phyloP scores from a whole-genome alignment of 2,797 vertebrate genomes.

The Sebastes diaconus region DNA sequence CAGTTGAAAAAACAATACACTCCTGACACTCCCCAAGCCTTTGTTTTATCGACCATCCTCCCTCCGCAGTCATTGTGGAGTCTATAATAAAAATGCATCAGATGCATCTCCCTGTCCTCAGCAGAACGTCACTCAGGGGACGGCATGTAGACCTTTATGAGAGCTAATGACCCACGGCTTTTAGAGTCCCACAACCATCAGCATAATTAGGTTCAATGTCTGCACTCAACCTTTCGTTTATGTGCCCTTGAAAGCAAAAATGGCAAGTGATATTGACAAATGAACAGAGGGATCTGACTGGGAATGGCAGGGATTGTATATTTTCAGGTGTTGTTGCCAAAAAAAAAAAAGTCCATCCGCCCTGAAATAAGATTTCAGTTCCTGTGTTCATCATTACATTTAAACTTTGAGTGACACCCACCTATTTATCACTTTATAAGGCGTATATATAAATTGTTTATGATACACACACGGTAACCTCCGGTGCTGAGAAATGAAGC shows the following conservation, averaged over 20 bases:
- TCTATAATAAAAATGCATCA: conserved; percentile 81
- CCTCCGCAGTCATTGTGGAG: conserved; percentile 61
- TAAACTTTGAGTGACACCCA: conserved; percentile 10
- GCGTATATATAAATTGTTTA: neutral
- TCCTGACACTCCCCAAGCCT: conserved; percentile 62
- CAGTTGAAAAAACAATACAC: conserved; percentile 70
- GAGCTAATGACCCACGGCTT: conserved; percentile 83
- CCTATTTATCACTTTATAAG: neutral
- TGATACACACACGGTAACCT: neutral
- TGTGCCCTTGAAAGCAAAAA: conserved; percentile 81
- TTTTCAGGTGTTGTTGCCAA: conserved; percentile 45
- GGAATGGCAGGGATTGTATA: conserved; percentile 33
- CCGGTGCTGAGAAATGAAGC: too few species aligned
- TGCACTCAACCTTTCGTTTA: conserved; percentile 77
- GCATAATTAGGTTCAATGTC: conserved; percentile 84
- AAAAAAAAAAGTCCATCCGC: conserved; percentile 11
- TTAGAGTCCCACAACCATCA: conserved; percentile 83
- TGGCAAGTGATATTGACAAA: conserved; percentile 79
- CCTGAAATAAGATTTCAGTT: neutral
- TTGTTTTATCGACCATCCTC: conserved; percentile 71
- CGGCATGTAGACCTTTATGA: conserved; percentile 80
- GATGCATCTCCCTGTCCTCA: conserved; percentile 75
- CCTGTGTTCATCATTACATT: neutral
- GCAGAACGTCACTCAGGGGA: conserved; percentile 77
- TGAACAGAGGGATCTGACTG: conserved; percentile 51